Base-by-base conservation (phyloP, 2,888 invertebrate genomes). In the Ochlodes sylvanus region DNA sequence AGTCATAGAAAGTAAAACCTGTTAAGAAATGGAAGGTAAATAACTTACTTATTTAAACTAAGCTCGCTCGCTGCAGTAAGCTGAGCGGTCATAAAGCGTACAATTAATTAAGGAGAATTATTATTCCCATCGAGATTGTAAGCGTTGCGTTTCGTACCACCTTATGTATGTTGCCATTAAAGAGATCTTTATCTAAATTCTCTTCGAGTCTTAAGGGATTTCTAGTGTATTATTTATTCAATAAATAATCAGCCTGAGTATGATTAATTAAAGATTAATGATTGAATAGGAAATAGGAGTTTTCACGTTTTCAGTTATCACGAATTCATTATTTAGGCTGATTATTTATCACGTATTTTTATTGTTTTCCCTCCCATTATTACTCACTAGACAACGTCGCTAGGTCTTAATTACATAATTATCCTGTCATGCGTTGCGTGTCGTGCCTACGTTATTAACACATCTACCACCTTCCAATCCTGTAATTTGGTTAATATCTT, bases 401-500 rank as follows among this genome's bases (percentile, higher is more conserved):
- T 3, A 14, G 42, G 42, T 42, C 12, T 44, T 50, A 7, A 12
- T 50, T n/a, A 10, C 19, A 19, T 19, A 19, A 50, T 19, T 19
- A 50, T 50, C n/a, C 50, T 12, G 14, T 47, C 17, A 19, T 50
- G 7, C 27, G 27, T 27, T 27, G 27, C 27, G 5, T 27, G 27
- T 27, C 27, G 5, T 27, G 5, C 27, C 27, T 27, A 5, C 27
- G 27, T 27, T 44, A 44, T n/a, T 19, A 12, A 50, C 10, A 19
- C 19, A 19, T 50, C 19, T 19, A 50, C 50, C 50, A 50, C 0
- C 19, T 50, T 50, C 32, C 54, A 32, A 27, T 32, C 54, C 32
- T 32, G 32, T 32, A 54, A 54, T 60, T 54, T 54, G 12, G 5
- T 21, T 67, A 67, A 67, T 67, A 61, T 55, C 67, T 67, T 62